These are phyloP conservation scores for Argya squamiceps DNA, from an alignment of 2,797 vertebrate genomes.

Conservation along the genomic window DNA sequence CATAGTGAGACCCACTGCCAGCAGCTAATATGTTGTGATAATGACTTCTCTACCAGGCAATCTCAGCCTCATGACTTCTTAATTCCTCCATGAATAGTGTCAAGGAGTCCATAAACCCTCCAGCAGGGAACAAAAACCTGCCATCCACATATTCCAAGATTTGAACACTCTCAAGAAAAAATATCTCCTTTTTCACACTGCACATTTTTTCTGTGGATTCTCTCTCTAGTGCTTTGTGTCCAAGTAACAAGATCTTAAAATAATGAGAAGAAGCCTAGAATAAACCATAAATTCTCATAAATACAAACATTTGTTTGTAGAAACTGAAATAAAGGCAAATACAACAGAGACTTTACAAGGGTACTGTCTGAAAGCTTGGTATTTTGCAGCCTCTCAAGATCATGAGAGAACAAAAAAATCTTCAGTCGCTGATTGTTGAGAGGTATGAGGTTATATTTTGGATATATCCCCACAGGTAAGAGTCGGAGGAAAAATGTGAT, in stretches of 20 bases:
- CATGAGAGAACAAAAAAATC: not conserved
- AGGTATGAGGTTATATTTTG: not conserved
- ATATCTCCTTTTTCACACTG: not conserved
- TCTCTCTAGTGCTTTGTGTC: not conserved
- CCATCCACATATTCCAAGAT: not conserved
- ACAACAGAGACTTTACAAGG: not conserved
- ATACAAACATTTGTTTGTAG: not conserved
- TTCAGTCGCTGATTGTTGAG: not conserved
- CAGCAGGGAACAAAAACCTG: not conserved
- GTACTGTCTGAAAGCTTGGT: not conserved
- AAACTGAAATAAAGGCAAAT: not conserved
- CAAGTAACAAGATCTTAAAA: not conserved
- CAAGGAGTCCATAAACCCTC: not conserved
- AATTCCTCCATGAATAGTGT: not conserved
- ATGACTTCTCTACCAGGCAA: not conserved
- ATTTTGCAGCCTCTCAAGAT: not conserved
- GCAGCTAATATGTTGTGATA: not conserved
- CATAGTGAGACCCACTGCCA: rapidly evolving
- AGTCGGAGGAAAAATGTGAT: not conserved
- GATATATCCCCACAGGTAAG: not conserved
- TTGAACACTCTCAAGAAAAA: not conserved
- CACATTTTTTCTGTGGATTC: not conserved
- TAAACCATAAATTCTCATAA: not conserved
- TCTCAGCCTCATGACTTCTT: not conserved
- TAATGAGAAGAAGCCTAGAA: not conserved